phyloP scores from a whole-genome alignment of 1,140 invertebrate species.

The Zaprionus davidi region DNA sequence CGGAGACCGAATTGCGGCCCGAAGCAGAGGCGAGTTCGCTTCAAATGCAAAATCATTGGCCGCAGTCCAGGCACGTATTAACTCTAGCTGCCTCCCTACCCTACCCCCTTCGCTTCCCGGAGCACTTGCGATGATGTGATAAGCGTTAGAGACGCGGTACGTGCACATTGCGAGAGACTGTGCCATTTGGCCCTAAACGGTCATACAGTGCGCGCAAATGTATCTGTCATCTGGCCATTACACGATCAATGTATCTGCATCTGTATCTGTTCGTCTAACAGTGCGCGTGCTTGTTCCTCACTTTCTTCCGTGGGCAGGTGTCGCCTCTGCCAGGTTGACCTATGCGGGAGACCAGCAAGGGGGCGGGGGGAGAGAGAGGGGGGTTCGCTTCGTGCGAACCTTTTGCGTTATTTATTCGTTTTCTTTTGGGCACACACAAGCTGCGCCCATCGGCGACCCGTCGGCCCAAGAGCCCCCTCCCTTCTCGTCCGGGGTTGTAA shows the following conservation, averaged over 20 bases:
- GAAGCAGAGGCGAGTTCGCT: slow-evolving; percentile 4
- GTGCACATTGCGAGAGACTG: slow-evolving; percentile 17
- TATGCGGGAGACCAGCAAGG: slow-evolving; percentile 30
- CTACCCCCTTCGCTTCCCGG: neutral
- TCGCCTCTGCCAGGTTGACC: slow-evolving; percentile 47
- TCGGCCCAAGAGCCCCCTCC: neutral
- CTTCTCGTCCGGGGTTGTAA: neutral
- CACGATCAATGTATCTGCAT: slow-evolving; percentile 8
- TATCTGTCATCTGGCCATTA: slow-evolving; percentile 25
- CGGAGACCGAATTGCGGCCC: neutral
- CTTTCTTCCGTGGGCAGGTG: slow-evolving; percentile 42
- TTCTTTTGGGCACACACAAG: slow-evolving; percentile 31
- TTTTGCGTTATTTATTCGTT: slow-evolving; percentile 32
- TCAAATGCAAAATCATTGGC: slow-evolving; percentile 48
- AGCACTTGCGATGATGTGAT: slow-evolving; percentile 32
- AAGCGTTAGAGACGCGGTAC: slow-evolving; percentile 41
- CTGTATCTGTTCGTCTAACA: slow-evolving; percentile 8
- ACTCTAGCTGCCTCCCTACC: neutral
- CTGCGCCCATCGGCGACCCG: slow-evolving; percentile 38
- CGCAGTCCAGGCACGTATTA: slow-evolving; percentile 69
- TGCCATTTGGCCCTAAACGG: slow-evolving; percentile 70
- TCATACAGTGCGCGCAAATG: slow-evolving; percentile 44
- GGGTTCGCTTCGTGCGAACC: slow-evolving; percentile 61
- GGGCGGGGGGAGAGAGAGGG: neutral
- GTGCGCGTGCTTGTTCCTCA: slow-evolving; percentile 39